phyloP scores from a whole-genome alignment of 1,140 invertebrate species.

The Cherax destructor region DNA sequence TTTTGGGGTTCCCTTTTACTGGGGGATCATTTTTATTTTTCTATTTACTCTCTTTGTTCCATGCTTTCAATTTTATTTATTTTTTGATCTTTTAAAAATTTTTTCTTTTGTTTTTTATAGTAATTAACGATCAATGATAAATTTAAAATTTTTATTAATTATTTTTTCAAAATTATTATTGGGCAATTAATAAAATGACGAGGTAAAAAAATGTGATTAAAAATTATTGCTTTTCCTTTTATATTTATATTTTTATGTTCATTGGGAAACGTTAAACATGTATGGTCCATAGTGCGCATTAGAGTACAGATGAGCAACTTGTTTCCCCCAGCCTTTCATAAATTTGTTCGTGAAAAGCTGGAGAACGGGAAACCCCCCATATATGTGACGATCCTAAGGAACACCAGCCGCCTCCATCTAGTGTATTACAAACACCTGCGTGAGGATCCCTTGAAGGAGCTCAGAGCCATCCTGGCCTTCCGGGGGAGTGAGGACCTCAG shows the following conservation, averaged over 20 bases:
- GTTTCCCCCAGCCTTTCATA: neutral
- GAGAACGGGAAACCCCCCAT: neutral
- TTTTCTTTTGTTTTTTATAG: neutral
- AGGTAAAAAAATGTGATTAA: neutral
- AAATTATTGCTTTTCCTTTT: too few relatives aligned
- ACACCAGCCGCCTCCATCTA: slow-evolving; percentile 13
- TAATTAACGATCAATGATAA: neutral
- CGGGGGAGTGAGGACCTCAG: neutral
- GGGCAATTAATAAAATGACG: too few relatives aligned
- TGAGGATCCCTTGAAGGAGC: neutral
- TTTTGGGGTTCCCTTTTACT: too few relatives aligned
- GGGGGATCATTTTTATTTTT: too few relatives aligned
- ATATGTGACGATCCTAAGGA: neutral
- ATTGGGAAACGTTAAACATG: too few relatives aligned
- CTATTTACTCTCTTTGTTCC: neutral
- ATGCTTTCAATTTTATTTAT: neutral
- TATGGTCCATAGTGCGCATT: neutral
- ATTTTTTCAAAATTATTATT: neutral
- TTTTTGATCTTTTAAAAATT: neutral
- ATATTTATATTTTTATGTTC: neutral
- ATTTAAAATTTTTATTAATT: neutral
- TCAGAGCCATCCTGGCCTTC: neutral
- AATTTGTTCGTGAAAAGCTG: slow-evolving; percentile 8
- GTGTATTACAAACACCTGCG: slow-evolving; percentile 6
- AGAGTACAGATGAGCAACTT: too few relatives aligned